Percentiles rank a stretch among this genome's conserved stretches.
phyloP scores from a whole-genome alignment of 2,888 invertebrate species.

The Xylota sylvarum region DNA sequence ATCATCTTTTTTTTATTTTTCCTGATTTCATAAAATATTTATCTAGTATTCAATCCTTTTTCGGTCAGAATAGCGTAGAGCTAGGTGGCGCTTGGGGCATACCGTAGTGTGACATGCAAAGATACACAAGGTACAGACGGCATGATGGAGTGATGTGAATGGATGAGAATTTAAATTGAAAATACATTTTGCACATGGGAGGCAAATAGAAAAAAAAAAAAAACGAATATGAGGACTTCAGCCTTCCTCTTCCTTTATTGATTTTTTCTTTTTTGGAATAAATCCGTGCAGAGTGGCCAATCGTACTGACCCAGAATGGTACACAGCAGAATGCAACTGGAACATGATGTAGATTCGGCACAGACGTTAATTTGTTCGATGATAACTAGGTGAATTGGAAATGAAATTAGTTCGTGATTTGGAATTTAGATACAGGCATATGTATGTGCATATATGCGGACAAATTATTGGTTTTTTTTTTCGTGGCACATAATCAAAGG shows the following conservation, averaged over 20 bases:
- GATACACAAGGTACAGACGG: conserved; percentile 26
- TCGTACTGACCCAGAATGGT: conserved; percentile 58
- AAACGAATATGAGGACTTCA: conserved; percentile 14
- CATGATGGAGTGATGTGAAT: conserved; percentile 27
- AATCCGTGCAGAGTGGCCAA: conserved; percentile 58
- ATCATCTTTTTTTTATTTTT: conserved; percentile 14
- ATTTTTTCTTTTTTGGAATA: conserved; percentile 41
- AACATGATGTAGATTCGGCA: conserved; percentile 36
- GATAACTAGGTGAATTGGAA: conserved; percentile 44
- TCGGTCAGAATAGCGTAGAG: conserved; percentile 35
- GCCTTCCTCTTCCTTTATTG: conserved; percentile 35
- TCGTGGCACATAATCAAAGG: not conserved
- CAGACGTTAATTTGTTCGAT: conserved; percentile 37
- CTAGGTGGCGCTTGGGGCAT: not conserved
- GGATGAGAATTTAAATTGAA: conserved; percentile 71
- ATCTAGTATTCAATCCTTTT: conserved; percentile 55
- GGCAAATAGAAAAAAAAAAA: not conserved
- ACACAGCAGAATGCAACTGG: conserved; percentile 7
- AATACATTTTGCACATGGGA: conserved; percentile 54
- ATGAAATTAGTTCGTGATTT: conserved; percentile 38
- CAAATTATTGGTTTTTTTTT: not conserved
- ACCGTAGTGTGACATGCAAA: not conserved
- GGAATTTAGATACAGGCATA: conserved; percentile 8
- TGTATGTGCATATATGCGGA: not conserved
- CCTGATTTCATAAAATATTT: conserved; percentile 42